These are phyloP conservation scores for Synergus itoensis DNA, from an alignment of 2,888 invertebrate species.

Conservation along the genomic window DNA sequence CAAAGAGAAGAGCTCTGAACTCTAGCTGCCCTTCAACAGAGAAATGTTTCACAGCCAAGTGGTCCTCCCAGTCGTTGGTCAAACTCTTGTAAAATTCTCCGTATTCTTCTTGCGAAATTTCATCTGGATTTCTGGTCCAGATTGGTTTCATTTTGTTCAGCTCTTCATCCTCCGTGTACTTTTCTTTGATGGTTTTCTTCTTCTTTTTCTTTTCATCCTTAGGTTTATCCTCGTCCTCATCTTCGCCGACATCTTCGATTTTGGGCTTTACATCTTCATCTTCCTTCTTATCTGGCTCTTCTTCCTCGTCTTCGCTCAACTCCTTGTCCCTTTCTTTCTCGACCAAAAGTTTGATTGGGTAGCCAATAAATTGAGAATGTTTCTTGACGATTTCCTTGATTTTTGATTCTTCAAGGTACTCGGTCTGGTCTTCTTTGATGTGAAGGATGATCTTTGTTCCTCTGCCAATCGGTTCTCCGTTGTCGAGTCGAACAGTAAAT, in stretches of 20 bases:
- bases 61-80: constrained; percentile 99
- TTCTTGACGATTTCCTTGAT: constrained; percentile 99
- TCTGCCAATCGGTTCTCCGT: constrained; percentile 89
- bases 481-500: constrained; percentile 92
- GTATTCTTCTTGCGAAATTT: constrained; percentile 97
- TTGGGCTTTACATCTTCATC: constrained; percentile 85
- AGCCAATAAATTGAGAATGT: constrained; percentile 99
- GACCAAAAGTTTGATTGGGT: constrained; percentile 96
- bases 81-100: constrained; percentile 99
- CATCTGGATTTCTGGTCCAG: constrained; percentile 98
- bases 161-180: constrained; percentile 98
- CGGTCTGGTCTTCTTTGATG: constrained; percentile 97
- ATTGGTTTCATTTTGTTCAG: constrained; percentile 99
- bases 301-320: constrained; percentile 94
- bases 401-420: constrained; percentile 96
- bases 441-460: constrained; percentile 96
- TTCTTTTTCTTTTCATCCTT: constrained; percentile 90
- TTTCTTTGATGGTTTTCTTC: constrained; percentile 98
- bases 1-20: constrained; percentile 95
- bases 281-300: constrained; percentile 84
- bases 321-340: constrained; percentile 99
- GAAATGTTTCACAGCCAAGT: constrained; percentile 97
- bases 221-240: constrained; percentile 86
- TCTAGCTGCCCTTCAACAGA: constrained; percentile 96
- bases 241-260: constrained; percentile 79